Conservation (phyloP, 2,888 invertebrate species). For the Kryphioiulus occultus region DNA sequence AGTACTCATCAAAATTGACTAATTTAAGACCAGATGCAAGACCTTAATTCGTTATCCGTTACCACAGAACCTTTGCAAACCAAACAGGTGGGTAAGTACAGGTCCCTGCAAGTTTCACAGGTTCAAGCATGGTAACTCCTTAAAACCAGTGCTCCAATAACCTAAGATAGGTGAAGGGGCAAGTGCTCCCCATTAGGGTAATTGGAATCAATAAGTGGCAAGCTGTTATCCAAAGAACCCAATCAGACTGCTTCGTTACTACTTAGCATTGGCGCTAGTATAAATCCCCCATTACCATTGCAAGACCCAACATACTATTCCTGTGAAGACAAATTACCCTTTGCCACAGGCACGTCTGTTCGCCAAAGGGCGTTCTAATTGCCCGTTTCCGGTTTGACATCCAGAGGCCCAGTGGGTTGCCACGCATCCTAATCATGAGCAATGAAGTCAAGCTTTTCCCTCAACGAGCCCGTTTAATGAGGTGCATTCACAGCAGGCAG, state of each 20-base stretch:
- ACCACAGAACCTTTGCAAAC: too few species aligned
- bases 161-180: too few species aligned
- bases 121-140: too few species aligned
- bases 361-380: conserved; percentile 1
- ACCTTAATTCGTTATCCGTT: too few species aligned
- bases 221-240: too few species aligned
- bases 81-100: too few species aligned
- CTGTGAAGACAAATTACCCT: not conserved
- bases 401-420: not conserved
- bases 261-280: not conserved
- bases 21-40: too few species aligned
- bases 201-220: too few species aligned
- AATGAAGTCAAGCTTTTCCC: not conserved
- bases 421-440: conserved; percentile 12
- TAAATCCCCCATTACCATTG: not conserved
- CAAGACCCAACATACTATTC: not conserved
- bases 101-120: too few species aligned
- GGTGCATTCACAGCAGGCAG: not conserved
- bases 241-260: not conserved
- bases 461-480: conserved; percentile 5
- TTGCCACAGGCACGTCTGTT: not conserved
- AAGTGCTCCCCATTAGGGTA: too few species aligned
- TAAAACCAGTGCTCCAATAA: too few species aligned
- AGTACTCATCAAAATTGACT: too few species aligned
- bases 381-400: conserved; percentile 18